Evolutionary conservation across 2,113 vertebrate genomes (phyloP).

Genomic region (Pleuronectes platessa): DNA sequence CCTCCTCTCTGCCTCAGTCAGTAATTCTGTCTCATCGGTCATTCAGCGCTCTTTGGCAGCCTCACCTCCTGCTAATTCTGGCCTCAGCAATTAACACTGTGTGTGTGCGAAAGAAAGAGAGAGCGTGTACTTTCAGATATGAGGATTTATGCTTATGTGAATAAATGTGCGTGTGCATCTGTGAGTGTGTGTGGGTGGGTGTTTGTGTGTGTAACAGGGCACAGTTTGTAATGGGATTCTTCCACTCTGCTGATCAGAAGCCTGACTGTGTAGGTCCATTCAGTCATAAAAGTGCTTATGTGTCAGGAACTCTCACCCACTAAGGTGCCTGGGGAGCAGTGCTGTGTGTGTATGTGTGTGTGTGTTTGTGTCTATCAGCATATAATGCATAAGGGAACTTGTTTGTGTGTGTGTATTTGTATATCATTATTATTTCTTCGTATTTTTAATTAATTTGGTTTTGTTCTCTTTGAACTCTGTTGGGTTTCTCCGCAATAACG

Average conservation of each 20-base stretch:
- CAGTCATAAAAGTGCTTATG: conserved; percentile 63
- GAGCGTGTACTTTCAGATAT: neutral
- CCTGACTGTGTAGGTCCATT: conserved; percentile 39
- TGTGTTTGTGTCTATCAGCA: neutral
- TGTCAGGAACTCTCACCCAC: conserved; percentile 55
- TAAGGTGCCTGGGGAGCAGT: conserved; percentile 32
- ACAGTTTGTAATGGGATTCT: conserved; percentile 51
- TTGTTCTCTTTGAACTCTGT: neutral
- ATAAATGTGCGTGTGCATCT: neutral
- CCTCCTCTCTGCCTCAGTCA: conserved; percentile 36
- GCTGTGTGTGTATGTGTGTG: neutral
- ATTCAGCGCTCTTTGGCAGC: conserved; percentile 12
- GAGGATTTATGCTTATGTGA: neutral
- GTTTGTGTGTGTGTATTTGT: neutral
- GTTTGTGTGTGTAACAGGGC: conserved; percentile 15
- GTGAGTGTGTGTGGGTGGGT: conserved; percentile 9
- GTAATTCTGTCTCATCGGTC: conserved; percentile 27
- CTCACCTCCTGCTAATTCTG: conserved; percentile 10
- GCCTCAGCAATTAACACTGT: conserved; percentile 25
- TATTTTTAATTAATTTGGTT: neutral
- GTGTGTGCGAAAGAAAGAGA: neutral
- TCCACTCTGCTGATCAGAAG: conserved; percentile 61
- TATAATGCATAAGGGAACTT: neutral
- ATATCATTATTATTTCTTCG: neutral
- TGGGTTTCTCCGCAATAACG: neutral